Conservation (phyloP, 30 jellyfish, hydroid and myxozoan genomes). For the Pelagia noctiluca region DNA sequence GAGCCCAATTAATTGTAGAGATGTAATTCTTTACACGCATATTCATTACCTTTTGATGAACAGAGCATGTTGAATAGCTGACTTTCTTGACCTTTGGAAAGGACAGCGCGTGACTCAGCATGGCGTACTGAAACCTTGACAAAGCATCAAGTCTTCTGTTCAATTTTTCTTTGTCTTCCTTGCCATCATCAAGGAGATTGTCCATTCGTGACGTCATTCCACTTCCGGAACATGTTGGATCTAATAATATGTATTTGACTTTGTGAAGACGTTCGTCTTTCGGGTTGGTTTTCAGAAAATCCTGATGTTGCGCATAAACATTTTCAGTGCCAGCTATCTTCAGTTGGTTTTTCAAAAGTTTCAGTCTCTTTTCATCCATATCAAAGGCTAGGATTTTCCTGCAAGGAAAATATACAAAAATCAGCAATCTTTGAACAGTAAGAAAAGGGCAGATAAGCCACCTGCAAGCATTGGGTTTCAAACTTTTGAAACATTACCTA, state of each 20-base stretch:
- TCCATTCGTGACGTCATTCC: slow-evolving; percentile 94
- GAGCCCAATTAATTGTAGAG: neutral
- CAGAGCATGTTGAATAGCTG: slow-evolving; percentile 89
- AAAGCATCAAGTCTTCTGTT: slow-evolving; percentile 69
- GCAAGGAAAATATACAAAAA: neutral
- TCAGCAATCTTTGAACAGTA: neutral
- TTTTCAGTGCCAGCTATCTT: slow-evolving; percentile 54
- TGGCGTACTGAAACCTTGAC: slow-evolving; percentile 83
- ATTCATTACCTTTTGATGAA: slow-evolving; percentile 70
- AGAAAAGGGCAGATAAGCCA: neutral
- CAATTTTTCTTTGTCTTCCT: slow-evolving; percentile 18
- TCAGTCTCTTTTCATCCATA: slow-evolving; percentile 71
- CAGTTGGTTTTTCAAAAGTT: slow-evolving; percentile 50
- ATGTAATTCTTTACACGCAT: neutral
- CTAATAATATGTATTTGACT: slow-evolving; percentile 82
- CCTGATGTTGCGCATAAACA: slow-evolving; percentile 73
- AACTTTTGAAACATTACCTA: no score
- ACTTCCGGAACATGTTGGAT: slow-evolving; percentile 95
- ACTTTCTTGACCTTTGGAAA: slow-evolving; percentile 85
- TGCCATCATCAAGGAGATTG: slow-evolving; percentile 22
- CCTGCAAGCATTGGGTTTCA: no score
- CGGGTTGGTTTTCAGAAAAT: slow-evolving; percentile 78
- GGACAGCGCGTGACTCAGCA: slow-evolving; percentile 85
- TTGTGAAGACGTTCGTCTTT: slow-evolving; percentile 36
- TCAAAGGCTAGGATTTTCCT: slow-evolving; percentile 84